phyloP scores from a whole-genome alignment of 2,113 vertebrate genomes.

The Nettapus auritus region DNA sequence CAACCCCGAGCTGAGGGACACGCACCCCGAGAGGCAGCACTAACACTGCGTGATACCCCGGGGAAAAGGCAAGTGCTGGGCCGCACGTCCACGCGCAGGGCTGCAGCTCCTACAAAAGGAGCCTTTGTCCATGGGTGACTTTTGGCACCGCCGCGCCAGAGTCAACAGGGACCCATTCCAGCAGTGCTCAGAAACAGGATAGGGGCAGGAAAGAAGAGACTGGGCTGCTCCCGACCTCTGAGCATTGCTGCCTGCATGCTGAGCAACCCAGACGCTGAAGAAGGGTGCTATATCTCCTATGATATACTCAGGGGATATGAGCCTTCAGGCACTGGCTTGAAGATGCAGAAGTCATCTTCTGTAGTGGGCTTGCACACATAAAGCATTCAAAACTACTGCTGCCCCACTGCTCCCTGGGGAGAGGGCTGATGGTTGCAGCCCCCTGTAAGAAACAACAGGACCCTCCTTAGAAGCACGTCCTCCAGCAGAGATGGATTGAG shows the following conservation, averaged over 20 bases:
- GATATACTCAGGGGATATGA: neutral
- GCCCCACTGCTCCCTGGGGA: neutral
- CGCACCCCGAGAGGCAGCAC: neutral
- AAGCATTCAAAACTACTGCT: neutral
- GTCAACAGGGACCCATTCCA: slow-evolving; percentile 1
- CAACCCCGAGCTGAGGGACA: fast-evolving
- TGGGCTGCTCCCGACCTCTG: neutral
- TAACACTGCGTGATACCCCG: neutral
- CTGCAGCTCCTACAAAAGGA: slow-evolving; percentile 30
- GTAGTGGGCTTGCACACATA: neutral
- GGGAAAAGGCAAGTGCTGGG: neutral
- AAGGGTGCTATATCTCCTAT: neutral
- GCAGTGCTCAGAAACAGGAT: neutral
- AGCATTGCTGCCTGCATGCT: neutral
- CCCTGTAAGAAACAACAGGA: neutral
- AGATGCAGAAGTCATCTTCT: neutral
- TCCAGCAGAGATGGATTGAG: neutral
- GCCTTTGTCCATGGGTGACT: slow-evolving; percentile 33
- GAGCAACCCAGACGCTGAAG: neutral
- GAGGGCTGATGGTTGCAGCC: neutral
- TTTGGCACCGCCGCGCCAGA: neutral
- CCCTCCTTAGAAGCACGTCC: neutral
- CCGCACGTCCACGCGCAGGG: neutral
- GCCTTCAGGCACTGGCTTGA: neutral
- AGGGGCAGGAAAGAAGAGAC: neutral